Percentiles rank a stretch among this genome's conserved stretches.
These are phyloP conservation scores for Dreissena polymorpha DNA, from an alignment of 1,140 invertebrate species.

Conservation along the genomic window DNA sequence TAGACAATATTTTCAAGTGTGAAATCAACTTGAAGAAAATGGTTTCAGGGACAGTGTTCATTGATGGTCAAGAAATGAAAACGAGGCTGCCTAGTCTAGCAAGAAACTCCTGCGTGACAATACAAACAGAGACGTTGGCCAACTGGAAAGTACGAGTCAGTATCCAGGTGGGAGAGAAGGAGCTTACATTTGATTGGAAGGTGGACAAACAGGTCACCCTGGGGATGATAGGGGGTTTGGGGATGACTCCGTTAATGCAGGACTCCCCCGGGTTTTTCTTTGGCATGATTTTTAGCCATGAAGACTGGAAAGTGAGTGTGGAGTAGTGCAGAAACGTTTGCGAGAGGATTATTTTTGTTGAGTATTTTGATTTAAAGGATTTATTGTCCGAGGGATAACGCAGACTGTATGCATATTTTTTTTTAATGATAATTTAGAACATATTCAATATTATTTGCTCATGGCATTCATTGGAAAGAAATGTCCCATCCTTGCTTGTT, in stretches of 20 bases:
- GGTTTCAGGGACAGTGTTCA: conserved; percentile 70
- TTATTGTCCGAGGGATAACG: too few relatives aligned
- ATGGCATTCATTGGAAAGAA: too few relatives aligned
- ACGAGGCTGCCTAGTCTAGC: conserved; percentile 71
- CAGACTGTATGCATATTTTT: too few relatives aligned
- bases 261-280: conserved; percentile 65
- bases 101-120: conserved; percentile 70
- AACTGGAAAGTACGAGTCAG: conserved; percentile 75
- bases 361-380: too few relatives aligned
- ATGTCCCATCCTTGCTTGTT: too few relatives aligned
- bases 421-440: too few relatives aligned
- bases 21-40: too few relatives aligned
- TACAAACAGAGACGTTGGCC: conserved; percentile 71
- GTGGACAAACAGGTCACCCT: conserved; percentile 37
- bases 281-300: conserved; percentile 71
- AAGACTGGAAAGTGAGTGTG: conserved; percentile 73
- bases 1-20: too few relatives aligned
- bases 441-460: too few relatives aligned
- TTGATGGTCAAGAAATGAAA: conserved; percentile 76
- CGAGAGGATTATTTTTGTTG: too few relatives aligned
- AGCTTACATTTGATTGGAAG: conserved; percentile 77
- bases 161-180: conserved; percentile 73
- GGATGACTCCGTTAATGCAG: conserved; percentile 5
- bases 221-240: conserved; percentile 27
- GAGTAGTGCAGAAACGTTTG: conserved; percentile 56